Conservation (phyloP, 1,140 invertebrate genomes). For the Drosophila arawakana region DNA sequence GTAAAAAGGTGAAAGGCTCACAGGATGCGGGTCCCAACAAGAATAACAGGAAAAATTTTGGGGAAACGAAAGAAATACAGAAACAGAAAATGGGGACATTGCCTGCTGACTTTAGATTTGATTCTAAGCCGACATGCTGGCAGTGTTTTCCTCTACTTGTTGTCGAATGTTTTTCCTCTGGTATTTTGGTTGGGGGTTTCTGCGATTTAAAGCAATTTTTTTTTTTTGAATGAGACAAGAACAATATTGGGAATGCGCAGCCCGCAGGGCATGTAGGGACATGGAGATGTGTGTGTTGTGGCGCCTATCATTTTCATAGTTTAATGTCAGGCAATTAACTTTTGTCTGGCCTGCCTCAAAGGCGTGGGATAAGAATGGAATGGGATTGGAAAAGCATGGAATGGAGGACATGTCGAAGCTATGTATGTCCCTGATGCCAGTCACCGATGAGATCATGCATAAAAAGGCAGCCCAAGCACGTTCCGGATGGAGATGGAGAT, state of each 20-base stretch:
- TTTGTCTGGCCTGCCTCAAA: slow-evolving; percentile 63
- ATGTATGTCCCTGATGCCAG: slow-evolving; percentile 58
- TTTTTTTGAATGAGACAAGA: slow-evolving; percentile 19
- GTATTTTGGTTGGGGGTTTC: slow-evolving; percentile 4
- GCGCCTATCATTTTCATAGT: slow-evolving; percentile 72
- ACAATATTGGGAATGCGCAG: slow-evolving; percentile 39
- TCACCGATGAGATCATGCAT: slow-evolving; percentile 82
- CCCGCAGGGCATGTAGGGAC: slow-evolving; percentile 15
- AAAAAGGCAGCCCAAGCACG: slow-evolving; percentile 69
- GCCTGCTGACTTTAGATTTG: slow-evolving; percentile 65
- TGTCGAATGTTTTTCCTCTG: slow-evolving; percentile 31
- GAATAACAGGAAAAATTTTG: no score
- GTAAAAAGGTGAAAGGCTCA: neutral
- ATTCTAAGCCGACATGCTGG: slow-evolving; percentile 72
- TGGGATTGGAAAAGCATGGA: neutral
- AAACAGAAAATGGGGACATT: slow-evolving; percentile 1
- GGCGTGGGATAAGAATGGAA: slow-evolving; percentile 21
- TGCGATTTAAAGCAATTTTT: slow-evolving; percentile 34
- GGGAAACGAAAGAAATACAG: no score
- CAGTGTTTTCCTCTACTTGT: slow-evolving; percentile 17
- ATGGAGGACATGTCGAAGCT: slow-evolving; percentile 27
- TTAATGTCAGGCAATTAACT: slow-evolving; percentile 81
- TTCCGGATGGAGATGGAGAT: slow-evolving; percentile 40
- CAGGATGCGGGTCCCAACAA: neutral
- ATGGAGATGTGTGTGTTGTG: slow-evolving; percentile 15